Evolutionary conservation across 2,797 vertebrate species (phyloP).

Genomic region (Emydoidea blandingii): DNA sequence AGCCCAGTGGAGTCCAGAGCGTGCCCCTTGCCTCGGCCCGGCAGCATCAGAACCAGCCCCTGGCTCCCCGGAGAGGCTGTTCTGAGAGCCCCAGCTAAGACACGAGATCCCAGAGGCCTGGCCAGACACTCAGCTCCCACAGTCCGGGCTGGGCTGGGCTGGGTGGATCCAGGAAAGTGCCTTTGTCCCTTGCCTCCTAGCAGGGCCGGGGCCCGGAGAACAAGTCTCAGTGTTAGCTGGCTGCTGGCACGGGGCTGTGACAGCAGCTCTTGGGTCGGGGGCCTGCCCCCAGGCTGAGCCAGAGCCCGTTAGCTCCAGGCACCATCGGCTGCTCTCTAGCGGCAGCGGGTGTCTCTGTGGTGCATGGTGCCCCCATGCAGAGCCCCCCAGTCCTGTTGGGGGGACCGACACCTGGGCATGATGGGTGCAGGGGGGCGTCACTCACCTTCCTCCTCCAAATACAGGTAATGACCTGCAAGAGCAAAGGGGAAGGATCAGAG

Average conservation of each 20-base stretch:
- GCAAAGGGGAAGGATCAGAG: accelerated
- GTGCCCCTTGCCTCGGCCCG: background rate
- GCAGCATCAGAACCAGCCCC: background rate
- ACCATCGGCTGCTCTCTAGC: too few species aligned
- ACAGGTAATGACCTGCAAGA: slow-evolving; percentile 10
- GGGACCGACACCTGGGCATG: accelerated
- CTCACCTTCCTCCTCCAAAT: slow-evolving; percentile 18
- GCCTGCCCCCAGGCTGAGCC: background rate
- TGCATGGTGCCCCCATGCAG: background rate
- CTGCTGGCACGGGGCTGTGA: background rate
- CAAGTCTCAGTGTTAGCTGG: background rate
- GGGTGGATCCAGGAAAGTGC: background rate
- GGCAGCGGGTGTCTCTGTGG: background rate
- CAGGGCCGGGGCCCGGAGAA: background rate
- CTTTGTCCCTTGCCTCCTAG: background rate
- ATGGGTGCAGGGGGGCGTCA: too few species aligned
- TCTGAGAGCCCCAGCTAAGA: background rate
- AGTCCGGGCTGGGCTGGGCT: background rate
- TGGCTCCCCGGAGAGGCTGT: background rate
- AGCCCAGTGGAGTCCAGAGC: background rate
- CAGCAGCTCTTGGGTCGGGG: background rate
- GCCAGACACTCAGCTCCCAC: background rate
- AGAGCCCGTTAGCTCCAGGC: background rate
- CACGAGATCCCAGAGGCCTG: background rate
- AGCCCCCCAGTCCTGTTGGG: background rate